Percentiles rank a stretch among this genome's conserved stretches.
Evolutionary conservation across 2,888 invertebrate genomes (phyloP).

Genomic region (Caenorhabditis sulstoni): DNA sequence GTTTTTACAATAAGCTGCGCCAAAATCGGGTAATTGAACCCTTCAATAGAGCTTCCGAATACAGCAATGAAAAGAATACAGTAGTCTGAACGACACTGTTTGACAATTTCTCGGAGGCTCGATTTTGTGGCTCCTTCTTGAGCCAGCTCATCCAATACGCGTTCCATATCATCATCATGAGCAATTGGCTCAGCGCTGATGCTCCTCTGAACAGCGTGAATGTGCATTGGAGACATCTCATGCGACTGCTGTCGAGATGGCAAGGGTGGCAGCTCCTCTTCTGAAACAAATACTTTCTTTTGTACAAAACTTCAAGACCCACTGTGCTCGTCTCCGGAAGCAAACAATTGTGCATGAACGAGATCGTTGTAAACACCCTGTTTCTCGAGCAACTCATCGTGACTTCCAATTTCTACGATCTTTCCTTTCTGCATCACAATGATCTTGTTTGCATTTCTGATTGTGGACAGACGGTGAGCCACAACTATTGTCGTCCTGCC

Average conservation of each 20-base stretch:
- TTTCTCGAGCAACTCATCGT: constrained; percentile 84
- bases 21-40: constrained; percentile 38
- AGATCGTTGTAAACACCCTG: constrained; percentile 85
- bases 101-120: constrained; percentile 40
- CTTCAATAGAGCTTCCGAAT: constrained; percentile 37
- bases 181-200: constrained; percentile 30
- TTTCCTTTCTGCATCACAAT: constrained; percentile 81
- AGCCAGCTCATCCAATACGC: constrained; percentile 40
- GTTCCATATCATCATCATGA: constrained; percentile 49
- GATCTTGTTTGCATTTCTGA: constrained; percentile 82
- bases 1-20: constrained; percentile 35
- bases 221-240: constrained; percentile 39
- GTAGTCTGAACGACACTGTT: constrained; percentile 38
- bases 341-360: constrained; percentile 72
- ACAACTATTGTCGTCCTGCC: constrained; percentile 82
- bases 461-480: constrained; percentile 82
- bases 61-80: constrained; percentile 36
- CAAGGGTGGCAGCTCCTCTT: constrained; percentile 20
- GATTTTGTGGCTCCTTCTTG: constrained; percentile 47
- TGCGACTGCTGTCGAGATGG: constrained; percentile 30
- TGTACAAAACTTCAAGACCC: not conserved
- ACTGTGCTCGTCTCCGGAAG: constrained; percentile 58
- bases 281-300: constrained; percentile 2
- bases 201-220: constrained; percentile 39
- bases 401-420: constrained; percentile 87